Conservation (phyloP, 2,113 vertebrate genomes). For the Cephalopterus ornatus region DNA sequence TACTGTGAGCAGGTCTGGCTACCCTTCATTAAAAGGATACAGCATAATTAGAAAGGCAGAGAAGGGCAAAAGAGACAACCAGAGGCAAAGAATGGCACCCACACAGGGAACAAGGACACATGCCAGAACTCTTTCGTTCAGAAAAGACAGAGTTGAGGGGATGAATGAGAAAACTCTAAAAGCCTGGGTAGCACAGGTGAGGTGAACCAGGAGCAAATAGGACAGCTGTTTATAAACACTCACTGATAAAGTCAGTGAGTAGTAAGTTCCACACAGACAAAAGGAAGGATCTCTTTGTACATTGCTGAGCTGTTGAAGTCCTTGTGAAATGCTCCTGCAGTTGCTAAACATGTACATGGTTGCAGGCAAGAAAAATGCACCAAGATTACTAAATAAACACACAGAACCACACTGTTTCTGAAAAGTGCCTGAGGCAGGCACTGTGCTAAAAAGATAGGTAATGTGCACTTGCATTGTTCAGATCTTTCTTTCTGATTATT, state of each 20-base stretch:
- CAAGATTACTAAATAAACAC: neutral
- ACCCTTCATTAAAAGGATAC: neutral
- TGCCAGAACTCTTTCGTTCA: neutral
- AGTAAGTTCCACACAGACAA: neutral
- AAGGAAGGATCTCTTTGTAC: neutral
- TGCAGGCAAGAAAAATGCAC: neutral
- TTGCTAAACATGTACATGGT: neutral
- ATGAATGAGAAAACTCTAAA: neutral
- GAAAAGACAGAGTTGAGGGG: neutral
- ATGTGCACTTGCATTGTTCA: neutral
- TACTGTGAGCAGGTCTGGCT: neutral
- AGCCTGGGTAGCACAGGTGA: neutral
- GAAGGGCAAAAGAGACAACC: neutral
- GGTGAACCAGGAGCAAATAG: neutral
- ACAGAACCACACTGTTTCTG: neutral
- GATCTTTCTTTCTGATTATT: neutral
- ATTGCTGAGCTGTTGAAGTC: neutral
- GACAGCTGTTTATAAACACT: too few species aligned
- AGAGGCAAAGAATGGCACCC: neutral
- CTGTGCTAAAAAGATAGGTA: neutral
- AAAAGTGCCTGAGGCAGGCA: neutral
- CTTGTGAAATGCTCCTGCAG: neutral
- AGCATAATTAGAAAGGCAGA: neutral
- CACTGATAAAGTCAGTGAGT: neutral
- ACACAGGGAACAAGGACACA: accelerated